phyloP scores from a whole-genome alignment of 1,140 invertebrate genomes.

The Lepidurus packardi region DNA sequence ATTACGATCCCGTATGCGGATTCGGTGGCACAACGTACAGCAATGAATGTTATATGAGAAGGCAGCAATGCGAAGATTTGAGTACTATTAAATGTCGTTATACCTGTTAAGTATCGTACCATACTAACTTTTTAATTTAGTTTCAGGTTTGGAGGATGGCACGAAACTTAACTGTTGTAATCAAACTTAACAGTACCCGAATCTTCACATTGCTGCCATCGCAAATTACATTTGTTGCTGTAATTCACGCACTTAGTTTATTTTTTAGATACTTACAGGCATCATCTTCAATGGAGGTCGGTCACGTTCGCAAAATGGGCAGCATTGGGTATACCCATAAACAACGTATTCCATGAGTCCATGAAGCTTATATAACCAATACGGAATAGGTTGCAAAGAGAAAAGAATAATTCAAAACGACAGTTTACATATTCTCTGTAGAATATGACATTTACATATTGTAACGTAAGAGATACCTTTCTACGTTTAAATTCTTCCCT shows the following conservation, averaged over 20 bases:
- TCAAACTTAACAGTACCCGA: too few relatives aligned
- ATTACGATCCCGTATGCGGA: conserved; percentile 16
- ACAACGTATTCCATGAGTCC: conserved; percentile 99
- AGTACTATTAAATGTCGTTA: too few relatives aligned
- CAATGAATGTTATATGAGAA: conserved; percentile 45
- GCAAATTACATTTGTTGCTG: too few relatives aligned
- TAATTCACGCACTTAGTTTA: too few relatives aligned
- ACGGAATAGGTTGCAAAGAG: conserved; percentile 78
- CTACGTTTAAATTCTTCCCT: too few relatives aligned
- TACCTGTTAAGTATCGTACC: too few relatives aligned
- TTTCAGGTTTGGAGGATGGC: too few relatives aligned
- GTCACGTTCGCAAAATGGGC: conserved; percentile 99
- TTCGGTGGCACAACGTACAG: conserved; percentile 29
- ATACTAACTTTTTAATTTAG: too few relatives aligned
- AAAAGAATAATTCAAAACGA: conserved; percentile 33
- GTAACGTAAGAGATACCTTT: neutral
- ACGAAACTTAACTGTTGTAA: too few relatives aligned
- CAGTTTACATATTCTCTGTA: neutral
- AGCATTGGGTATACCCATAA: conserved; percentile 98
- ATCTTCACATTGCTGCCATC: too few relatives aligned
- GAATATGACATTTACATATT: neutral
- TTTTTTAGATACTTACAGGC: conserved; percentile 57
- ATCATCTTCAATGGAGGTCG: conserved; percentile 98
- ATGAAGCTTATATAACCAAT: conserved; percentile 99
- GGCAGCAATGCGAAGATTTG: too few relatives aligned